These are phyloP conservation scores for Pollenia angustigena DNA, from an alignment of 2,888 invertebrate genomes.

Conservation along the genomic window DNA sequence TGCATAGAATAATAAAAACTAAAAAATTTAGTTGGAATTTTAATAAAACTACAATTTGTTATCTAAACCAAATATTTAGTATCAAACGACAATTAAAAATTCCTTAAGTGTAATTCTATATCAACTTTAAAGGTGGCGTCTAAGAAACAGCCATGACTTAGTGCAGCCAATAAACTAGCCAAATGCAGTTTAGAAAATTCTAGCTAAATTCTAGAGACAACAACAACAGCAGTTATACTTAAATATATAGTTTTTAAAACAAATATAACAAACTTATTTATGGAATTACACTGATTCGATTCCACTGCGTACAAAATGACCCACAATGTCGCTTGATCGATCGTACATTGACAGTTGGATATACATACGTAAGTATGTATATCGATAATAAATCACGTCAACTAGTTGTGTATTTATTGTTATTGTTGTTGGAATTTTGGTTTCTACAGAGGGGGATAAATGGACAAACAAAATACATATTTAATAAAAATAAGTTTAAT, in stretches of 20 bases:
- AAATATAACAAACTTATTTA: neutral
- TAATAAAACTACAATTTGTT: conserved; percentile 6
- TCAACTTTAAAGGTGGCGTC: conserved; percentile 53
- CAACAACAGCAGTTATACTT: neutral
- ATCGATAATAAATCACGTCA: conserved; percentile 62
- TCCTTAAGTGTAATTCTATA: conserved; percentile 38
- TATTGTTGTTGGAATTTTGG: neutral
- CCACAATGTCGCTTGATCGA: conserved; percentile 56
- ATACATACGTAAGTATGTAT: neutral
- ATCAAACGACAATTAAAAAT: conserved; percentile 49
- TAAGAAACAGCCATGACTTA: conserved; percentile 55
- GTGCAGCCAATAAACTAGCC: conserved; percentile 32
- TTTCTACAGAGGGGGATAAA: neutral
- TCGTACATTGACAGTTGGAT: conserved; percentile 67
- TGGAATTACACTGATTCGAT: conserved; percentile 1
- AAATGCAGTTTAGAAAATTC: conserved; percentile 45
- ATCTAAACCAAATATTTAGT: conserved; percentile 5
- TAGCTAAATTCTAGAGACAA: conserved; percentile 43
- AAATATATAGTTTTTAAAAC: neutral
- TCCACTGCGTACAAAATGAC: conserved; percentile 56
- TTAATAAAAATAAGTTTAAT: neutral
- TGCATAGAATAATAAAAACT: conserved; percentile 40
- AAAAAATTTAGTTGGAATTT: neutral
- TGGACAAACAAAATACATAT: conserved; percentile 1
- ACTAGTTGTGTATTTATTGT: neutral